Base-by-base conservation (phyloP, 2,888 invertebrate genomes). In the Psylliodes chrysocephalus region DNA sequence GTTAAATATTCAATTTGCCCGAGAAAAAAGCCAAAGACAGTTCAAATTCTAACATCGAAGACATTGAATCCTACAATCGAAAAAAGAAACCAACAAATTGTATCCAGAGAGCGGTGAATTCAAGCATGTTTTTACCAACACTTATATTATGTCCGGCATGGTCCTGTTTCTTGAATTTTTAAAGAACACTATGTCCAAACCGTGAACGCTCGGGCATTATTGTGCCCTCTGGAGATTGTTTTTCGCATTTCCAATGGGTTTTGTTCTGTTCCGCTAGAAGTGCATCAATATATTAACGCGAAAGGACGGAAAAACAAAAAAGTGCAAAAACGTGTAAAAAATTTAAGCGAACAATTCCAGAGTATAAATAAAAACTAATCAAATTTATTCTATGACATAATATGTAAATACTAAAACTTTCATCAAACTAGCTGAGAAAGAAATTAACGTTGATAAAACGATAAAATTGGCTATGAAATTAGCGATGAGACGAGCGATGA, bases 121-220 rank as follows among this genome's bases (percentile, higher is more conserved):
- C 55, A 56, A 62, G 42, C 62, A 56, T 62, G 56, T 25, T 46
- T 19, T 56, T 49, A 46, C 55, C 47, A 56, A 51, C 62, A 56
- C 55, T 62, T 62, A 62, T 62, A 62, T 62, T 62, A 57, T 66
- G 68, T 67, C 69, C 70, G 59, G 69, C 63, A 57, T 60, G 63
- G 65, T 63, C 66, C 62, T 73, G 69, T 65, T 56, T 53, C 55
- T 57, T 72, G 70, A 70, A 73, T 73, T 70, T 71, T 73, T 72
- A 68, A 73, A 65, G 67, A 55, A 65, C 49, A 61, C 64, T 66
- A 60, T 67, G 68, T 69, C 64, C 64, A 68, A 70, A 68, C 70
- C 70, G 68, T 67, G 69, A 65, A 67, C 59, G 63, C 64, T 33
- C 67, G 64, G 60, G 55, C 60, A 66, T 71, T 71, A 73, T 73